Base-by-base conservation (phyloP, 2,888 invertebrate species). In the Machimus rusticus region DNA sequence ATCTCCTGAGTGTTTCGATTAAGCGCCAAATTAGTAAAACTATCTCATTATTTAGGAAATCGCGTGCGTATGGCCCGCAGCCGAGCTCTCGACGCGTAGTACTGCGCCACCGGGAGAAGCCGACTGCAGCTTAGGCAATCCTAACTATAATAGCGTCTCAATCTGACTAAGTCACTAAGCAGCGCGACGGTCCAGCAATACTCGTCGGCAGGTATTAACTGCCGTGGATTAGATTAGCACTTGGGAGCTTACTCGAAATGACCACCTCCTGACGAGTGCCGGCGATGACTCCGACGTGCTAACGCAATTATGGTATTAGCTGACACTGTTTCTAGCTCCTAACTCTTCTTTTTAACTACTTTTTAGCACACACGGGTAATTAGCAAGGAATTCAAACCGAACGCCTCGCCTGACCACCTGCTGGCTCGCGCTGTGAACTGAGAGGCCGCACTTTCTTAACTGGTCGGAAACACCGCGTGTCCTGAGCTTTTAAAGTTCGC, bases 401-500 rank as follows among this genome's bases (percentile, higher is more conserved):
- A 51, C 51, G 6, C 19, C n/a, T 16, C 6, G 5, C 74, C 12
- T 8, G 76, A 19, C 76, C 76, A 34, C 37, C n/a, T 76, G 39
- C 39, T 76, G 1, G 34, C 6, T 74, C 76, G 76, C 39, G 76
- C 28, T 76, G 14, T 76, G 34, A 34, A 76, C 76, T 34, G 37
- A 34, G 76, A 14, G 55, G 90, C 90, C 88, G 89, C 90, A 89
- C 89, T 90, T 89, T 89, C 89, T 88, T 90, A 90, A 92, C 92
- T 92, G 90, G 91, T 89, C 90, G 90, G 89, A 89, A 89, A 89
- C 88, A 89, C 89, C 90, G 89, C 89, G 90, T 90, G 91, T 92
- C 92, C 92, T 92, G 91, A 92, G 92, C 92, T 92, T 92, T 92
- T 91, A 91, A 92, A 90, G 90, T 90, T 85, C 28, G 66, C 12